These are phyloP conservation scores for Chiloscyllium plagiosum DNA, from an alignment of 2,113 vertebrate genomes.

Conservation along the genomic window DNA sequence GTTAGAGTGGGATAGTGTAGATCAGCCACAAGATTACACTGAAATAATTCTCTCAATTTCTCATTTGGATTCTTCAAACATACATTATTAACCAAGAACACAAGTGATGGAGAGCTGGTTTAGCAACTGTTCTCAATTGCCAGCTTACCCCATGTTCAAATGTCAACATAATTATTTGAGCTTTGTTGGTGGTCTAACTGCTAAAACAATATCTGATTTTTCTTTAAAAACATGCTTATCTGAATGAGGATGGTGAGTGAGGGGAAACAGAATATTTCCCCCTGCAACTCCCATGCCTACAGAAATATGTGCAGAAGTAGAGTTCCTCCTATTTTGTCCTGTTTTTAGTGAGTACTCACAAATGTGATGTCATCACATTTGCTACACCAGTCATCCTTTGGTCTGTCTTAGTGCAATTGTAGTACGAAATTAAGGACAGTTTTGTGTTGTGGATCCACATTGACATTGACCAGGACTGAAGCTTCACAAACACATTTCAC, in stretches of 20 bases:
- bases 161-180: neutral
- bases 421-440: neutral
- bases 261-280: neutral
- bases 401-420: neutral
- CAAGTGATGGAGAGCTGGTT: neutral
- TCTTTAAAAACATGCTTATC: neutral
- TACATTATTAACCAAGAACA: too few species aligned
- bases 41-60: neutral
- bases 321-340: neutral
- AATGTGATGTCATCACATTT: neutral
- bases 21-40: neutral
- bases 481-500: neutral
- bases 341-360: neutral
- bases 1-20: neutral
- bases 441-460: neutral
- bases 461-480: neutral
- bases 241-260: neutral
- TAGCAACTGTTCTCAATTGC: neutral
- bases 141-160: neutral
- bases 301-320: too few species aligned
- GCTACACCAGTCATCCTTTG: neutral
- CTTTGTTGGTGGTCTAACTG: neutral
- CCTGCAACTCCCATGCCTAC: neutral
- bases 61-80: neutral
- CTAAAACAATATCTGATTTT: neutral